Base-by-base conservation (phyloP, 2,888 invertebrate species). In the Entomobrya proxima region DNA sequence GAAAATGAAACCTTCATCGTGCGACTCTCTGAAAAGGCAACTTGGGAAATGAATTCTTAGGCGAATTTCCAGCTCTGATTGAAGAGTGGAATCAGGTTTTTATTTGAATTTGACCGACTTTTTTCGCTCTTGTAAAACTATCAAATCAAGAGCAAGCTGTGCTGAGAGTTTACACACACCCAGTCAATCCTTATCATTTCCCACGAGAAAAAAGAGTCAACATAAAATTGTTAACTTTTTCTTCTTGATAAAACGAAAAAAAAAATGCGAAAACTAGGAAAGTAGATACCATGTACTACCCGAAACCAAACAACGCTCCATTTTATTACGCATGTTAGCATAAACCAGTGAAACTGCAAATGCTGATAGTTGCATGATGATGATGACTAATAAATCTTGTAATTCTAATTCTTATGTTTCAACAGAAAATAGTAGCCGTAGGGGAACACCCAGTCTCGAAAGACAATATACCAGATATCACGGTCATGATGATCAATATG, bases 401-500 rank as follows among this genome's bases (percentile, higher is more conserved):
- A 69, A 69, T 6, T 37, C 18, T 13, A 40, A 21, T 74, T 75
- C 32, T 55, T 27, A 44, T 81, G 74, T 50, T 74, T 47, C 69
- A 77, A 1, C 74, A 90, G 90, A 89, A 86, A 86, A 82, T 82
- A 84, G 83, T 84, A 85, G 85, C 76, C 85, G 90, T 64, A 82
- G 89, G 55, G 86, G 86, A 75, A 86, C 88, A 27, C 95, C 95
- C 86, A 96, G 96, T 92, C 93, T 96, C 91, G 96, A 96, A 92
- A 93, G 96, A 91, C 96, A 96, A 92, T 94, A 94, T 87, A 96
- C 96, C 58, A 92, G 96, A 90, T 96, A 95, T 91, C 95, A 96
- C 91, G 96, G 96, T 74, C 88, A 85, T 47, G 95, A 96, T 91
- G 96, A 96, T 77, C 88, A 87, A 40, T 77, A 78, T 55, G 89